These are phyloP conservation scores for Bombus confusus DNA, from an alignment of 1,140 invertebrate genomes.

Conservation along the genomic window DNA sequence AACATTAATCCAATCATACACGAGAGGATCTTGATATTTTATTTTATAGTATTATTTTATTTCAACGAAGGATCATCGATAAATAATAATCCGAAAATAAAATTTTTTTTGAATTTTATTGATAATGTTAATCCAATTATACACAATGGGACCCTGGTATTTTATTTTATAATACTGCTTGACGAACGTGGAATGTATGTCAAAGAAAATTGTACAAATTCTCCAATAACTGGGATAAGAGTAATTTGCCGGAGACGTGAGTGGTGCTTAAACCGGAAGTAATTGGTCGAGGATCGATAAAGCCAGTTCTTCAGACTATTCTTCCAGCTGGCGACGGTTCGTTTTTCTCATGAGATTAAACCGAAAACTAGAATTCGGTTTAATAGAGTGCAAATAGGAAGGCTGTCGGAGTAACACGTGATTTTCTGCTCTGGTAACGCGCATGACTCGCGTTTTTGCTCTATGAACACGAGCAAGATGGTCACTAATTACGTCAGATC, in stretches of 20 bases:
- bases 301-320: constrained; percentile 86
- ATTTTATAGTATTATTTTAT: no score
- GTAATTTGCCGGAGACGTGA: constrained; percentile 50
- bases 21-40: no score
- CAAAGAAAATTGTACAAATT: background rate
- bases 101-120: no score
- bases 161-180: no score
- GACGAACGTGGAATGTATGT: background rate
- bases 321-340: no score
- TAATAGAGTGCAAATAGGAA: constrained; percentile 6
- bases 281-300: constrained; percentile 90
- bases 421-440: constrained; percentile 9
- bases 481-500: background rate
- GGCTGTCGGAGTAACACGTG: background rate
- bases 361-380: background rate
- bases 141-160: no score
- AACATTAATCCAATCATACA: no score
- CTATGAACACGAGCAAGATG: background rate
- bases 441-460: background rate
- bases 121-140: no score
- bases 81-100: no score
- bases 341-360: constrained; percentile 84
- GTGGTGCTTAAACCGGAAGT: constrained; percentile 84
- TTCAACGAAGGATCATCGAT: no score
- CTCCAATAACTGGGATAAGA: background rate